A percentile compares a stretch with the other conserved stretches of the same genome.
These are phyloP conservation scores for Prolemur simus DNA, from an alignment of 2,113 vertebrate genomes.

Conservation along the genomic window DNA sequence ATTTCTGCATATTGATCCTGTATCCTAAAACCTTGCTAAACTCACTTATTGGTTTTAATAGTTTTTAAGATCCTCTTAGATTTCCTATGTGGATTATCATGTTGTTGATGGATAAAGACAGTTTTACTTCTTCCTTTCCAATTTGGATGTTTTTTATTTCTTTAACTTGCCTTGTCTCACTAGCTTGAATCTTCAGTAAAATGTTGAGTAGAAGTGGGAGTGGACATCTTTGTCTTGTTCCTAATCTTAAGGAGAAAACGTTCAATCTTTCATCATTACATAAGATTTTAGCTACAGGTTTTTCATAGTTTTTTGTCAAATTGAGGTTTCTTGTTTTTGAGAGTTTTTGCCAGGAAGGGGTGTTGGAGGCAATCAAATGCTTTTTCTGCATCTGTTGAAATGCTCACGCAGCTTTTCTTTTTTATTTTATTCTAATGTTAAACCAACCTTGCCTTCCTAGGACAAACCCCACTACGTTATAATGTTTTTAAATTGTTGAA, in stretches of 20 bases:
- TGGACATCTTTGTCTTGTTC: not conserved
- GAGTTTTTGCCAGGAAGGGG: not conserved
- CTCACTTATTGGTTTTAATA: not conserved
- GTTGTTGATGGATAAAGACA: not conserved
- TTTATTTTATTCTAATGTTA: not conserved
- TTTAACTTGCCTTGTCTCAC: not conserved
- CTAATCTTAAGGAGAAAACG: not conserved
- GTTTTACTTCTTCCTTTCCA: not conserved
- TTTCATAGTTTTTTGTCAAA: not conserved
- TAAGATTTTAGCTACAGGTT: not conserved
- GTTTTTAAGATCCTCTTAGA: not conserved
- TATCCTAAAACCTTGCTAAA: not conserved
- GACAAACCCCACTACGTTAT: not conserved
- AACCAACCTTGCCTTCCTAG: not conserved
- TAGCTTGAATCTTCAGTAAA: not conserved
- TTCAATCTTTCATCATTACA: not conserved
- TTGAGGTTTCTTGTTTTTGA: not conserved
- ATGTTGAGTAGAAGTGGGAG: not conserved
- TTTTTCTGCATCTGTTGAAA: not conserved
- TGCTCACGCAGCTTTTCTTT: not conserved
- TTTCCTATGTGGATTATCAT: not conserved
- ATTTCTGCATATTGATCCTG: not conserved
- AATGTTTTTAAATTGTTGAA: not conserved
- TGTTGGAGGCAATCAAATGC: not conserved
- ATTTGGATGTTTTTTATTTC: not conserved